A percentile compares a stretch with the other conserved stretches of the same genome.
phyloP scores from a whole-genome alignment of 2,888 invertebrate genomes.

The Phyto melanocephala region DNA sequence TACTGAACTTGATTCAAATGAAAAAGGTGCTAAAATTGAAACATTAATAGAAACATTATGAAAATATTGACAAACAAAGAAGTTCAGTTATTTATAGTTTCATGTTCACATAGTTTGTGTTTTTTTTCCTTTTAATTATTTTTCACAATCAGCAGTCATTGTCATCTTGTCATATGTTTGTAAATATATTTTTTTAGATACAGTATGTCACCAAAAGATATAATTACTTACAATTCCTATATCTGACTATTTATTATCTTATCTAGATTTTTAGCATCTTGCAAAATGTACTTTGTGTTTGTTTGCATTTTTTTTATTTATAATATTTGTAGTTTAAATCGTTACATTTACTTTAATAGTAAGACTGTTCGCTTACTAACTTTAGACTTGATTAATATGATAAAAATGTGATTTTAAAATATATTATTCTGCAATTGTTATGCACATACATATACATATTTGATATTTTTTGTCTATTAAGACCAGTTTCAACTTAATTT shows the following conservation, averaged over 20 bases:
- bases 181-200: neutral
- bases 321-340: neutral
- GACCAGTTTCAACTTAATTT: too few relatives aligned
- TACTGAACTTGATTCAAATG: neutral
- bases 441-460: too few relatives aligned
- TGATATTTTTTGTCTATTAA: too few relatives aligned
- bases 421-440: too few relatives aligned
- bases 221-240: neutral
- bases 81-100: neutral
- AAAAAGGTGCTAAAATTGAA: constrained; percentile 37
- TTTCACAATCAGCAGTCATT: neutral
- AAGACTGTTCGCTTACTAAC: too few relatives aligned
- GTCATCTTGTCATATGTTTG: neutral
- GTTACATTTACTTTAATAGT: neutral
- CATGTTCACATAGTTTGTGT: neutral
- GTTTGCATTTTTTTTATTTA: neutral
- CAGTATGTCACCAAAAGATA: neutral
- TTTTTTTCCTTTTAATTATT: neutral
- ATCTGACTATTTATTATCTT: constrained; percentile 8
- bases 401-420: too few relatives aligned
- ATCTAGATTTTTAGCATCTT: constrained; percentile 29
- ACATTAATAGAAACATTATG: neutral
- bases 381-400: too few relatives aligned
- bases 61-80: neutral
- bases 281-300: neutral